Conservation (phyloP, 2,113 vertebrate genomes). For the Serranochromis macrocephalus region DNA sequence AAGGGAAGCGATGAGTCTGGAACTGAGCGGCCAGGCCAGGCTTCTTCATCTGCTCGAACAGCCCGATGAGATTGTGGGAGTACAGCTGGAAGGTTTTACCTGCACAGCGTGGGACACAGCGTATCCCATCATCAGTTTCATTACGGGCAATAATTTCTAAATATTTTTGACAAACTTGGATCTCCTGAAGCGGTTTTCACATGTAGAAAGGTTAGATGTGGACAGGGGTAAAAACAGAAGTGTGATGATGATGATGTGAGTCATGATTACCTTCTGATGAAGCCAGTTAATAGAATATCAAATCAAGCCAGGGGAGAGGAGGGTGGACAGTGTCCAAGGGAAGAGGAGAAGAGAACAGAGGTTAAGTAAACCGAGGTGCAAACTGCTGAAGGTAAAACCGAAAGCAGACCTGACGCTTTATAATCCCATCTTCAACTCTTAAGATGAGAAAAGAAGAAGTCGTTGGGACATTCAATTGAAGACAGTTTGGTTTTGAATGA, state of each 20-base stretch:
- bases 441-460: not conserved
- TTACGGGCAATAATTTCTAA: not conserved
- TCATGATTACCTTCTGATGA: slow-evolving; percentile 91
- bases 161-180: not conserved
- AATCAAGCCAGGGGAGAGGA: slow-evolving; percentile 67
- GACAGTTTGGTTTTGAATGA: slow-evolving; percentile 8
- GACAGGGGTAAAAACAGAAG: slow-evolving; percentile 27
- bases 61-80: slow-evolving; percentile 94
- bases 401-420: slow-evolving; percentile 23
- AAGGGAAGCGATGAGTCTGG: slow-evolving; percentile 92
- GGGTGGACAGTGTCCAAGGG: slow-evolving; percentile 61
- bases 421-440: slow-evolving; percentile 24
- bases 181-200: not conserved
- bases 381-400: slow-evolving; percentile 34
- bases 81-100: slow-evolving; percentile 97
- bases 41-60: slow-evolving; percentile 97
- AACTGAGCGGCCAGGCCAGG: slow-evolving; percentile 94
- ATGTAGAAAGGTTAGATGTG: slow-evolving; percentile 46
- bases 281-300: slow-evolving; percentile 61
- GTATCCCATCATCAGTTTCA: not conserved
- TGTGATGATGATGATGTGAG: slow-evolving; percentile 54
- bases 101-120: slow-evolving; percentile 44
- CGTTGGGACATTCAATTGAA: not conserved
- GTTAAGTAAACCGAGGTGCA: slow-evolving; percentile 33
- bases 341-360: slow-evolving; percentile 60